phyloP scores from a whole-genome alignment of 2,888 invertebrate species.

The Hydrotaea diabolus region DNA sequence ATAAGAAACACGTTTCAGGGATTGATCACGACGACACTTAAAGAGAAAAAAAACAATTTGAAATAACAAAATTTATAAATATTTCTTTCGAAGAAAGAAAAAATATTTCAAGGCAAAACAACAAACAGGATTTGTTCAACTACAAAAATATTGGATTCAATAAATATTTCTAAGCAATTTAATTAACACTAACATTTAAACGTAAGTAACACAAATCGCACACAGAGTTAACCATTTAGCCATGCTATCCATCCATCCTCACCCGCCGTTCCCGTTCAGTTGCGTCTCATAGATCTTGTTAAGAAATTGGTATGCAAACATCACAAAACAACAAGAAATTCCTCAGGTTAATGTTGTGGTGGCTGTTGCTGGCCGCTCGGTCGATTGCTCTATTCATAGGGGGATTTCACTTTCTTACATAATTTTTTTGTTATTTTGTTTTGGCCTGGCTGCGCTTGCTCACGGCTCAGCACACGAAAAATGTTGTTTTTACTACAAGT shows the following conservation, averaged over 20 bases:
- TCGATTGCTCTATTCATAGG: constrained; percentile 17
- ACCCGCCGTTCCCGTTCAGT: too few species aligned
- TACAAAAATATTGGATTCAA: constrained; percentile 1
- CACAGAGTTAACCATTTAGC: neutral
- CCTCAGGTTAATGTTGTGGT: constrained; percentile 1
- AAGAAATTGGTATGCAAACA: constrained; percentile 33
- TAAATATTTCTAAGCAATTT: neutral
- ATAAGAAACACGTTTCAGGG: constrained; percentile 20
- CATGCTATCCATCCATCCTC: too few species aligned
- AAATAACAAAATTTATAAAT: neutral
- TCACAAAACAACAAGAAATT: constrained; percentile 30
- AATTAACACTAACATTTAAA: neutral
- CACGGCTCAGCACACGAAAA: constrained; percentile 14
- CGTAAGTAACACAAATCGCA: constrained; percentile 19
- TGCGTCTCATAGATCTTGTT: too few species aligned
- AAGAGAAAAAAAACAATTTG: neutral
- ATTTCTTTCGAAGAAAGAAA: neutral
- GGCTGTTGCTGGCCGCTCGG: neutral
- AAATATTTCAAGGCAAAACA: too few species aligned
- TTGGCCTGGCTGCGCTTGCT: constrained; percentile 18
- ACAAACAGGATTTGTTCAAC: neutral
- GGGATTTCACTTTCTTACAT: constrained; percentile 67
- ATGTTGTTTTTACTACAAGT: constrained; percentile 22
- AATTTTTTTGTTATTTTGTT: constrained; percentile 51
- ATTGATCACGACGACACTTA: neutral